Evolutionary conservation across 2,797 vertebrate genomes (phyloP), one percentile per base, ranked within the genome.

Genomic region (Myiotriccus ornatus): DNA sequence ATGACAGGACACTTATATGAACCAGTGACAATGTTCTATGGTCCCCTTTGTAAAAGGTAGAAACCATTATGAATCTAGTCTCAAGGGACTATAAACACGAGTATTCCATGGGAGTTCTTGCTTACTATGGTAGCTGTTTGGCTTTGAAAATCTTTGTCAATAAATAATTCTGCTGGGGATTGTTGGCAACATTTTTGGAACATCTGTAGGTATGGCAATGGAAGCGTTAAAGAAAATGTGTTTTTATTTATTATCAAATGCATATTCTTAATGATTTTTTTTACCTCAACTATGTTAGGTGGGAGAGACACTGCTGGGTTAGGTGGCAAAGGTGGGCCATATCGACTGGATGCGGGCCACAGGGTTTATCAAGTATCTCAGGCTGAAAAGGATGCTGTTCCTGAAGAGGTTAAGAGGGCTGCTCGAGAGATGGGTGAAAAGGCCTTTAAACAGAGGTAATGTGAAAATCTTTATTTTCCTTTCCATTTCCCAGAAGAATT

Each of bases 221-320:
- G 60, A 84, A 63, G 32, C 37, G 50, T 79, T 88, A 44, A 86
- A 77, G 65, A 49, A 82, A 80, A 82, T 14, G 6, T n/a, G 7
- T 41, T 80, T 20, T 57, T 76, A 30, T 46, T 49, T 52, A 37
- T 85, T 34, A 64, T 60, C 16, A 46, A 91, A 74, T 63, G 21
- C 9, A 3, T 30, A 11, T n/a, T 70, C 44, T 49, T 78, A 7
- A 63, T 65, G 79, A 1, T 67, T 77, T 94, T 94, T 94, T 71
- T 74, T 52, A 1, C 76, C 49, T 83, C 37, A 76, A 62, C 37
- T 47, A 7, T 86, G 34, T 64, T 90, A 99, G 99, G 99, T 7
- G 99, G 99, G 94, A 98, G 99, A 98, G 99, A 99, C 97, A 99
- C 99, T 5, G 99, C 99, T 12, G 99, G 99, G 1, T 97, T 99